Base-by-base conservation (phyloP, 2,113 vertebrate genomes). In the Laticauda colubrina region DNA sequence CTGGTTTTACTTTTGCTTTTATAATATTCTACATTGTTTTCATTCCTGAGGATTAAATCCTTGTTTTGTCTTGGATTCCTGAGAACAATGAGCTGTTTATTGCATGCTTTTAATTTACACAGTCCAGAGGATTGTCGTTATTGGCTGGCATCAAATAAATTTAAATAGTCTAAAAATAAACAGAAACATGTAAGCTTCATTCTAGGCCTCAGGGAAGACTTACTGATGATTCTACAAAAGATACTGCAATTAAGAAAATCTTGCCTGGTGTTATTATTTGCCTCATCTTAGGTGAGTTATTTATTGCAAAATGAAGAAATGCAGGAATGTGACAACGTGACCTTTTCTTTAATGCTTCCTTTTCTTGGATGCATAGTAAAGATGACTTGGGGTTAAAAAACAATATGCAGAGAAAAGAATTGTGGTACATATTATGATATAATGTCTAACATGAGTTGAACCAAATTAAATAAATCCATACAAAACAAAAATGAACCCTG, bases 391-490 rank as follows among this genome's bases (percentile, higher is more conserved):
- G 7, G 0, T 39, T 64, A 86, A 85, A 81, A n/a, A 55, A 43
- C 10, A 34, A 55, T 7, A 21, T 9, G 51, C 23, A 89, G n/a
- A n/a, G 26, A 45, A 87, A 57, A 89, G 20, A 51, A 56, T 57
- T 43, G 15, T 64, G 21, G 24, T 55, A 81, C 34, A 39, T 81
- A 89, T 23, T 92, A 24, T 48, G 34, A 39, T 61, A n/a, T 85
- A 90, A 93, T 24, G 12, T 53, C 43, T 59, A 39, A 55, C 18
- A 3, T 85, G 53, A 29, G 20, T 23, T 86, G 85, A 59, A 29
- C 43, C 43, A 55, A 85, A 94, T 93, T 56, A 85, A 89, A 92
- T 69, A 64, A n/a, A n/a, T 54, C n/a, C 21, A 43, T 94, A 91
- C 59, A 88, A 56, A 94, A 43, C 34, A 59, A 92, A 90, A 64